Conservation (phyloP, 2,113 vertebrate species). For the Megaceryle maxima region DNA sequence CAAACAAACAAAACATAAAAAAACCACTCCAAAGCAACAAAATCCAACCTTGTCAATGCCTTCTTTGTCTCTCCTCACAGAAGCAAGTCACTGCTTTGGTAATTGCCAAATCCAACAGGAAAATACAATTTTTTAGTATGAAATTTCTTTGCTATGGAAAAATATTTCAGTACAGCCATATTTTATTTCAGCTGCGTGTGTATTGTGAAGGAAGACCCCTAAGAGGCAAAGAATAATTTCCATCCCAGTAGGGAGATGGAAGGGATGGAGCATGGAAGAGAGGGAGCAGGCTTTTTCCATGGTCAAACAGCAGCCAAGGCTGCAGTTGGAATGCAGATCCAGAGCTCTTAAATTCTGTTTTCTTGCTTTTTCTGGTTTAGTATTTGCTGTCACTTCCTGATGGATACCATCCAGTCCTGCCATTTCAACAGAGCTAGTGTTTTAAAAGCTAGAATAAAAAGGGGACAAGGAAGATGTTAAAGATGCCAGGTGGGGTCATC, state of each 20-base stretch:
- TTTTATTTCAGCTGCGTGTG: not conserved
- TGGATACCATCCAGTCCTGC: not conserved
- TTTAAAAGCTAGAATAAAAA: not conserved
- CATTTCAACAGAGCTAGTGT: not conserved
- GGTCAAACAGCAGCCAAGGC: not conserved
- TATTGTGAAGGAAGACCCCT: not conserved
- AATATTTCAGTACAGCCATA: not conserved
- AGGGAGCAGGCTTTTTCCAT: not conserved
- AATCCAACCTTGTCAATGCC: accelerated
- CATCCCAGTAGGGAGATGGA: not conserved
- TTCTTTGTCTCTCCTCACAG: not conserved
- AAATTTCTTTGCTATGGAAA: not conserved
- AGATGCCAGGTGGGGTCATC: not conserved
- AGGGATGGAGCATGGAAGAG: not conserved
- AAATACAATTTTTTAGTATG: not conserved
- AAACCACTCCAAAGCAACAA: accelerated
- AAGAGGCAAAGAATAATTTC: not conserved
- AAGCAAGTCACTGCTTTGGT: not conserved
- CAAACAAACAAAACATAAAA: not conserved
- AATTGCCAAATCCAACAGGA: not conserved
- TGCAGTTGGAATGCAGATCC: not conserved
- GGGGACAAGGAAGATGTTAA: not conserved
- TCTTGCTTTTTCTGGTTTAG: not conserved
- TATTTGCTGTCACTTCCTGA: not conserved
- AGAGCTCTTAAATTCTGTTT: not conserved